These are phyloP conservation scores for Omphaloscelis lunosa DNA, from an alignment of 2,888 invertebrate species.

Conservation along the genomic window DNA sequence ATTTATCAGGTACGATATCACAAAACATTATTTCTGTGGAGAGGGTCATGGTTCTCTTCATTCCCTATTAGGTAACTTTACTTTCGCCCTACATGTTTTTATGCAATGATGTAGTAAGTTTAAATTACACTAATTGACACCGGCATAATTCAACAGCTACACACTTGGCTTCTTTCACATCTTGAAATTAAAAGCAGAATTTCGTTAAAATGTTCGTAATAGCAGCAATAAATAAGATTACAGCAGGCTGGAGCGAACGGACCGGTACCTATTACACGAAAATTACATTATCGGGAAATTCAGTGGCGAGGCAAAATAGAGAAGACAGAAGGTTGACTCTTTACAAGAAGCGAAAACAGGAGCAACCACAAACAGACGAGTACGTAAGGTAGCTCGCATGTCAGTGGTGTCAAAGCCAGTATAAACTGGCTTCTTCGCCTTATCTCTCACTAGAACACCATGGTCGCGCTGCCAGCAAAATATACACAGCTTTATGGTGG, in stretches of 20 bases:
- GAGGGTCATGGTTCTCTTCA: not conserved
- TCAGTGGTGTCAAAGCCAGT: not conserved
- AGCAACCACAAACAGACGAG: not conserved
- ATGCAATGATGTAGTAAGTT: not conserved
- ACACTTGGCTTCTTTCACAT: conserved; percentile 19
- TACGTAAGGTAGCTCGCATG: not conserved
- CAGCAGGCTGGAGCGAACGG: not conserved
- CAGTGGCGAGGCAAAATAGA: not conserved
- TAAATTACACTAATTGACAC: conserved; percentile 25
- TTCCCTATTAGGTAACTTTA: not conserved
- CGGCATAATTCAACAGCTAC: conserved; percentile 20
- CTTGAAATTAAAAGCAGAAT: conserved; percentile 34
- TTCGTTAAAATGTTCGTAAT: conserved; percentile 49
- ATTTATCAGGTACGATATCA: not conserved
- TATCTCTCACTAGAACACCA: too few relatives aligned
- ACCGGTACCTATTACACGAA: conserved; percentile 17
- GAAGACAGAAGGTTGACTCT: not conserved
- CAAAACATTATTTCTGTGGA: not conserved
- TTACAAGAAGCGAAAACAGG: not conserved
- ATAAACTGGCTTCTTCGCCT: not conserved
- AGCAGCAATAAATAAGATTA: conserved; percentile 49
- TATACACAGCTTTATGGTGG: too few relatives aligned
- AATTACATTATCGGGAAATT: conserved; percentile 51
- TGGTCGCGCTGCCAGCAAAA: too few relatives aligned
- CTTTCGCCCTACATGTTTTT: not conserved